Evolutionary conservation across 2,888 invertebrate genomes (phyloP), one percentile per base, ranked within the genome.

Genomic region (Drosophila rubida): DNA sequence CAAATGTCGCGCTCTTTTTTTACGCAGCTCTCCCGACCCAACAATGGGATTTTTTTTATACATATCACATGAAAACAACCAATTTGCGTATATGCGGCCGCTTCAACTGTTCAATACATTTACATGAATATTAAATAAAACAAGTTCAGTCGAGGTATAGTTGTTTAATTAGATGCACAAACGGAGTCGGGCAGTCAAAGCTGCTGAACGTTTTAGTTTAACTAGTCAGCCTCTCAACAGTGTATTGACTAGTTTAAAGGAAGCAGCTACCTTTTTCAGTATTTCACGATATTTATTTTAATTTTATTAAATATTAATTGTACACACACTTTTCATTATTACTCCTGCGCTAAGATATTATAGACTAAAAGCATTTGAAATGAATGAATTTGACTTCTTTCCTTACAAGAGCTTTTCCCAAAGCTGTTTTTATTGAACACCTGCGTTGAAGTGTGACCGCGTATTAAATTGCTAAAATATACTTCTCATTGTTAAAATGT

Each of bases 1-100:
- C 22, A 39, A 60, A 53, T 63, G 67, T 71, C 59, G 75, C 74
- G 74, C 74, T 75, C 74, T 75, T 74, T 74, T 74, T 74, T 74
- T 70, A 62, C 70, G 55, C 71, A 74, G 74, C 55, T 50, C 69
- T 66, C 59, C 59, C 45, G 13, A 23, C 7, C 7, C 37, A 51
- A 23, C 30, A 48, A 49, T 51, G 46, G 22, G 11, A 61, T 44
- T 61, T 63, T 66, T 37, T 30, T 32, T 9, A 75, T 58, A 59
- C 32, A 55, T 44, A 23, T 27, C 46, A 54, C 57, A 41, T 25
- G 27, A 58, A 46, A 61, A 58, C 53, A 65, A 55, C 22, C 37
- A 61, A 39, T 23, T 8, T 16, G 11, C 32, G 30, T 35, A 30
- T 23, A 23, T 22, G 30, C 1, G n/a, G 13, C 9, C 11, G 22